These are phyloP conservation scores for Phallusia fumigata DNA, from an alignment of 23 tunicate genomes.

Conservation along the genomic window DNA sequence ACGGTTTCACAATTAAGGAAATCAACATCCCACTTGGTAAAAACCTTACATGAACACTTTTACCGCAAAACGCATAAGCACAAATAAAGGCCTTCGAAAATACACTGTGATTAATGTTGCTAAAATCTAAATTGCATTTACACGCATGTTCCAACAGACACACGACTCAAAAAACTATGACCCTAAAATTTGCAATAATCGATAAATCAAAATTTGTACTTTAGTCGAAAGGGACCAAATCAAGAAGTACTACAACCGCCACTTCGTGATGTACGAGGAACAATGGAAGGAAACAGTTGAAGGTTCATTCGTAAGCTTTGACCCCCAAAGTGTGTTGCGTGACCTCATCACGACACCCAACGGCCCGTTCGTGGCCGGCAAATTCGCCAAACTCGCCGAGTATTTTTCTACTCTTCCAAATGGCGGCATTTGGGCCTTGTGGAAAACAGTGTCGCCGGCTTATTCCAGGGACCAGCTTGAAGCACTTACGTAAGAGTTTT, in stretches of 20 bases:
- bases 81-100: too few relatives aligned
- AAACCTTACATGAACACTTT: too few relatives aligned
- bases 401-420: constrained; percentile 5
- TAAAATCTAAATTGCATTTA: too few relatives aligned
- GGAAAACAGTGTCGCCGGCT: not conserved
- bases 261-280: constrained; percentile 31
- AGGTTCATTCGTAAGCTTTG: not conserved
- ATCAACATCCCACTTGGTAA: too few relatives aligned
- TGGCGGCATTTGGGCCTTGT: not conserved
- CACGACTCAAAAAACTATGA: too few relatives aligned
- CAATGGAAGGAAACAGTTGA: constrained; percentile 38
- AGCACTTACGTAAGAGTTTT: not conserved
- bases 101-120: too few relatives aligned
- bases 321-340: constrained; percentile 19
- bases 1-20: too few relatives aligned
- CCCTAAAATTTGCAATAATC: too few relatives aligned
- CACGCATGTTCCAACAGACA: too few relatives aligned
- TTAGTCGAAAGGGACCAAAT: constrained; percentile 26
- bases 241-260: constrained; percentile 5
- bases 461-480: not conserved
- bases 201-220: not conserved
- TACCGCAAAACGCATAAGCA: too few relatives aligned
- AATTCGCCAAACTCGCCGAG: constrained; percentile 27
- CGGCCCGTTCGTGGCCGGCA: constrained; percentile 14
- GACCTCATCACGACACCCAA: constrained; percentile 11